Percentiles rank a stretch among this genome's conserved stretches.
phyloP scores from a whole-genome alignment of 2,113 vertebrate genomes.

The Aptenodytes patagonicus region DNA sequence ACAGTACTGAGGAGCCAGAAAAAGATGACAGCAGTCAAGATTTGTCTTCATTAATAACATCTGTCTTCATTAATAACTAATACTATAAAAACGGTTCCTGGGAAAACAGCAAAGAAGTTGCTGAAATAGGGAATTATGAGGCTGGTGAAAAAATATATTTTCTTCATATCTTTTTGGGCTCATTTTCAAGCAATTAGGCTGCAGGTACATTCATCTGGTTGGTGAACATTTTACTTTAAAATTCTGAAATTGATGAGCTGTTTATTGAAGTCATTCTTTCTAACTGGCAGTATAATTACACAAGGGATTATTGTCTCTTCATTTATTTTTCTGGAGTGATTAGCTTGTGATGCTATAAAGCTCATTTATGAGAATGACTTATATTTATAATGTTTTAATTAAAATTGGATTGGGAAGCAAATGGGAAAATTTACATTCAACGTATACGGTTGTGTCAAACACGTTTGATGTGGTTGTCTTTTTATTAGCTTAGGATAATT shows the following conservation, averaged over 20 bases:
- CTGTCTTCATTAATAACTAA: neutral
- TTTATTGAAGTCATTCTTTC: slow-evolving; percentile 45
- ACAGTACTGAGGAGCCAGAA: neutral
- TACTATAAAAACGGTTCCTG: neutral
- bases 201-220: slow-evolving; percentile 7
- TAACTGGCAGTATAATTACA: slow-evolving; percentile 45
- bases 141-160: neutral
- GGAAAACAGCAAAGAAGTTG: neutral
- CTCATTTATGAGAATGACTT: slow-evolving; percentile 41
- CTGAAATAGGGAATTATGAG: neutral
- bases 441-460: slow-evolving; percentile 6
- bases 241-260: slow-evolving; percentile 35
- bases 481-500: slow-evolving; percentile 71
- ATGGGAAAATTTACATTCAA: slow-evolving; percentile 52
- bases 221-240: neutral
- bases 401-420: slow-evolving; percentile 41
- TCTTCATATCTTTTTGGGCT: neutral
- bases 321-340: slow-evolving; percentile 57
- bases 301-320: slow-evolving; percentile 47
- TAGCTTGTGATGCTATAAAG: slow-evolving; percentile 38
- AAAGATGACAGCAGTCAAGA: neutral
- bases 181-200: slow-evolving; percentile 54
- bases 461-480: slow-evolving; percentile 38
- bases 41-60: neutral
- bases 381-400: slow-evolving; percentile 62